A percentile compares a stretch with the other conserved stretches of the same genome.
Conservation (phyloP, 2,113 vertebrate genomes). For the Xerus inauris region DNA sequence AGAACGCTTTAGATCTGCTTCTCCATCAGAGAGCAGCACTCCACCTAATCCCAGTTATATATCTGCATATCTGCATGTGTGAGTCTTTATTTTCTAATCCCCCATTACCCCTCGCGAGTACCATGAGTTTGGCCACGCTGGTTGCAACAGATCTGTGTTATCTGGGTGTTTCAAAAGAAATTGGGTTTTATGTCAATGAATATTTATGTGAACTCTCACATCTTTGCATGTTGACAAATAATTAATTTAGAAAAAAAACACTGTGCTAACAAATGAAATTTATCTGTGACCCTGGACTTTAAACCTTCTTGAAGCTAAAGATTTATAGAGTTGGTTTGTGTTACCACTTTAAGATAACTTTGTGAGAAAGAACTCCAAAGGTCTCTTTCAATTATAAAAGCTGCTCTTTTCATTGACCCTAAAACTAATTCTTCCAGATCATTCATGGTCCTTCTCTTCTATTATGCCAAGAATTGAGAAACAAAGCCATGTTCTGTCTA, state of each 20-base stretch:
- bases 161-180: background rate
- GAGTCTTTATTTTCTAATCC: no score
- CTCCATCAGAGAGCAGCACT: no score
- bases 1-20: no score
- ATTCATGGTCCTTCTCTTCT: background rate
- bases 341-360: constrained; percentile 20
- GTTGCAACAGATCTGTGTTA: background rate
- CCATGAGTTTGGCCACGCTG: no score
- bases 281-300: background rate
- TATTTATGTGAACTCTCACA: background rate
- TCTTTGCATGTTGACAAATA: background rate
- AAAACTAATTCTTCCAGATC: background rate
- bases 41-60: no score
- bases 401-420: background rate
- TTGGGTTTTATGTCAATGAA: background rate
- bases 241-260: background rate
- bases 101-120: no score
- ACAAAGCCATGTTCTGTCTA: background rate
- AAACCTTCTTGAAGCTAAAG: constrained; percentile 2
- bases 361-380: background rate
- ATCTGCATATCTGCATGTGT: no score
- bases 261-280: background rate
- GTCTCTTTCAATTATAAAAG: constrained; percentile 29
- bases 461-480: background rate
- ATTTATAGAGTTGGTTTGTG: background rate